Conservation (phyloP, 1,140 invertebrate species). For the Polypedilum vanderplanki region DNA sequence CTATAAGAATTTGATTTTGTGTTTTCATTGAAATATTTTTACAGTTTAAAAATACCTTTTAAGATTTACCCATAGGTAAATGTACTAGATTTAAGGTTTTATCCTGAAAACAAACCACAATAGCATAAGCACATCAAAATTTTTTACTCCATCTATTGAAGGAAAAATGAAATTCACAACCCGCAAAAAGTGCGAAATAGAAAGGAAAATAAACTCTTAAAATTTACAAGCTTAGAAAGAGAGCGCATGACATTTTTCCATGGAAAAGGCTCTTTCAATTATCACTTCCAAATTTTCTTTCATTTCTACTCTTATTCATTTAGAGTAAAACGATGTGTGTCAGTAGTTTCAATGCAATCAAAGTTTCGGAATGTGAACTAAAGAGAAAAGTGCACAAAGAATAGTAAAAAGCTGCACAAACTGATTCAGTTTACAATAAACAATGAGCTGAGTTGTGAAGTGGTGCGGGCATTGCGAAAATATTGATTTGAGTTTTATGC, state of each 20-base stretch:
- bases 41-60: background rate
- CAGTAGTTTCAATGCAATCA: slow-evolving; percentile 27
- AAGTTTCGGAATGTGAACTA: background rate
- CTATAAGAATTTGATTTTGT: background rate
- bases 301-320: background rate
- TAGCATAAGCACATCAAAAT: background rate
- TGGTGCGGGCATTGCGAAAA: background rate
- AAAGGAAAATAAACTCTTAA: too few relatives aligned
- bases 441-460: too few relatives aligned
- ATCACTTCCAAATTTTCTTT: slow-evolving; percentile 19
- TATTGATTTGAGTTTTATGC: background rate
- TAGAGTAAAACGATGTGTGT: background rate
- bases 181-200: too few relatives aligned
- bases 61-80: background rate
- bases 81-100: background rate
- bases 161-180: background rate
- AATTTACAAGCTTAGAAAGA: background rate
- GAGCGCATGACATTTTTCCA: background rate
- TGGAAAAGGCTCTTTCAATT: background rate
- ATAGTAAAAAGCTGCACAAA: background rate
- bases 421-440: background rate
- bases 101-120: background rate
- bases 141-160: background rate
- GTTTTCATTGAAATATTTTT: background rate
- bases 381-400: background rate